Evolutionary conservation across 2,888 invertebrate species (phyloP), one percentile per base, ranked within the genome.

Genomic region (Caenorhabditis sp.): DNA sequence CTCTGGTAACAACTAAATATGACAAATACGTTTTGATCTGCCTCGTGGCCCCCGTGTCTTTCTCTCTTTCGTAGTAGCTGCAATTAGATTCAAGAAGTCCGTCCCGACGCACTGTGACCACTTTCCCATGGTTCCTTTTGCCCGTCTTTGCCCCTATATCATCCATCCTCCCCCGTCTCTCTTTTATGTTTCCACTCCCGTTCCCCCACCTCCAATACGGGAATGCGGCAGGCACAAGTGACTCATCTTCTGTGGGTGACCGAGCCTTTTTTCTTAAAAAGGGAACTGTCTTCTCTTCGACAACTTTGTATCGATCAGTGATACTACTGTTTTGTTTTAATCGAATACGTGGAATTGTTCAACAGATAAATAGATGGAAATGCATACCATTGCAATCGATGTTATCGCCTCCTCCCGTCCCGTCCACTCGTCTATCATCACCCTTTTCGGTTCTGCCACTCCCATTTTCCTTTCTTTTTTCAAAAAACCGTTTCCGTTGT

Each of bases 301-400:
- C 50, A 2, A 18, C 20, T 50, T 4, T 51, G 32, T 40, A 40
- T 40, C 13, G 40, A 40, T 40, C n/a, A n/a, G n/a, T 32, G n/a
- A 15, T 44, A 1, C 28, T 28, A 13, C 28, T 20, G 15, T 22
- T 18, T 69, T 50, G 26, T 51, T 51, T 53, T 60, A 35, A 13
- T 24, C 47, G 13, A 61, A 61, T 47, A 65, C 44, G 44, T 64
- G 71, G 40, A 47, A 20, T 47, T 44, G 18, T 35, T 18, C 8
- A 2, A 65, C 28, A 74, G 58, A 65, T 74, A 74, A 74, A 65
- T 74, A 74, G 65, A 74, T 74, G 74, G 6, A 40, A 40, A 40
- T 74, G 67, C 74, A 74, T 74, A 74, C 56, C 35, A 74, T 53
- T 72, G 64, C 20, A 72, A 67, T 74, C 74, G 53, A 61, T 72